phyloP scores from a whole-genome alignment of 2,888 invertebrate genomes.

The Ochropleura plecta region DNA sequence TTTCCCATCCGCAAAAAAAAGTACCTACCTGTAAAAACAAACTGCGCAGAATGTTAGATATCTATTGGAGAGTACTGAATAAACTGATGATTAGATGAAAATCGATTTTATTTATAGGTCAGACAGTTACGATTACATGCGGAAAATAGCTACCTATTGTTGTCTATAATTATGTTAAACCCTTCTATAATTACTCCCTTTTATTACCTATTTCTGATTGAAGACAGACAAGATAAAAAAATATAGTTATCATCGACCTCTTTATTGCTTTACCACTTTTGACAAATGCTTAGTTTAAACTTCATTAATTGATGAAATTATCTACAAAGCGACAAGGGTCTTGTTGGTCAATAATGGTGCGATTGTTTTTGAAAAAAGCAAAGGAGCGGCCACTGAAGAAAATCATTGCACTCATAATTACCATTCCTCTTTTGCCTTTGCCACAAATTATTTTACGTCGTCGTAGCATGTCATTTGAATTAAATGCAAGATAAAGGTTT shows the following conservation, averaged over 20 bases:
- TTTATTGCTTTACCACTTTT: neutral
- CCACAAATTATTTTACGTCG: too few relatives aligned
- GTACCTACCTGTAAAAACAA: slow-evolving; percentile 30
- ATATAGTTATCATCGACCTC: neutral
- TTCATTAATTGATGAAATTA: too few relatives aligned
- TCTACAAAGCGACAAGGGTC: too few relatives aligned
- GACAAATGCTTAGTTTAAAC: neutral
- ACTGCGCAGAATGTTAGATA: slow-evolving; percentile 6
- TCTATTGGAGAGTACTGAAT: slow-evolving; percentile 32
- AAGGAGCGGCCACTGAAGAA: too few relatives aligned
- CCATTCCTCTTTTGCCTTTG: too few relatives aligned
- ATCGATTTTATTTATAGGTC: slow-evolving; percentile 64
- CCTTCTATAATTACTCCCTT: slow-evolving; percentile 27
- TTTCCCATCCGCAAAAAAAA: too few relatives aligned
- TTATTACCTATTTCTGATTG: slow-evolving; percentile 13
- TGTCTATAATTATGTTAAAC: slow-evolving; percentile 43
- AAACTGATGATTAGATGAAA: slow-evolving; percentile 55
- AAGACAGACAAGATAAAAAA: slow-evolving; percentile 11
- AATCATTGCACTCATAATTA: too few relatives aligned
- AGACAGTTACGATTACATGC: slow-evolving; percentile 47
- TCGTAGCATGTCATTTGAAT: too few relatives aligned
- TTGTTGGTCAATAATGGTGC: too few relatives aligned
- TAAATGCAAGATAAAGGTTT: too few relatives aligned
- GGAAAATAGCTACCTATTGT: slow-evolving; percentile 64
- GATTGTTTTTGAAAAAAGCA: too few relatives aligned